Evolutionary conservation across 2,113 vertebrate species (phyloP).

Genomic region (Lophura nycthemera): DNA sequence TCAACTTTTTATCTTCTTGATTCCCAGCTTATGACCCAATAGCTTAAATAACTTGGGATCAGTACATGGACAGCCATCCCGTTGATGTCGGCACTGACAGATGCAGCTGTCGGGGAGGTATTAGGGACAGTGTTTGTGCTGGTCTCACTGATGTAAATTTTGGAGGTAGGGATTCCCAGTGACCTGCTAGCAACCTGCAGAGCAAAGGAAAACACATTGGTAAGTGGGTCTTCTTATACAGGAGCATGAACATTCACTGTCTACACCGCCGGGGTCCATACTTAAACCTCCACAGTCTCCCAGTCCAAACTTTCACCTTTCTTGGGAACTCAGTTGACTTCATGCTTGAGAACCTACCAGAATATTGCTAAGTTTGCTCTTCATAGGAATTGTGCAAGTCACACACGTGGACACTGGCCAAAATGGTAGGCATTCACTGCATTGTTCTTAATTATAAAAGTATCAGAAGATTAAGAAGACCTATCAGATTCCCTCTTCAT

Average conservation of each 20-base stretch:
- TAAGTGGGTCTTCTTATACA: background rate
- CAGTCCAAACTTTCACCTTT: background rate
- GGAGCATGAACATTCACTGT: background rate
- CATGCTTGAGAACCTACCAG: background rate
- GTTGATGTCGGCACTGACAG: slow-evolving; percentile 90
- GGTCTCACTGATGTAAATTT: slow-evolving; percentile 93
- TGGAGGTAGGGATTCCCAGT: slow-evolving; percentile 85
- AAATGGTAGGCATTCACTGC: background rate
- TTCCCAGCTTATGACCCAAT: background rate
- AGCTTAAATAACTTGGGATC: background rate
- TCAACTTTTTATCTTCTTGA: background rate
- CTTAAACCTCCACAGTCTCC: background rate
- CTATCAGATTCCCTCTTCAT: background rate
- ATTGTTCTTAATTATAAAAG: background rate
- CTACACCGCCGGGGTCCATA: background rate
- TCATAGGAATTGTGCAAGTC: background rate
- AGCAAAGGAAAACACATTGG: background rate
- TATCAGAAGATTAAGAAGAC: background rate
- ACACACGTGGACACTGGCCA: background rate
- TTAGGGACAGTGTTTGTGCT: slow-evolving; percentile 96
- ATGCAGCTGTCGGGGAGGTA: slow-evolving; percentile 91
- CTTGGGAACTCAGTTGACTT: background rate
- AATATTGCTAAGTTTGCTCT: background rate
- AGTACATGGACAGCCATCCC: slow-evolving; percentile 89
- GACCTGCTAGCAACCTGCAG: slow-evolving; percentile 89